These are phyloP conservation scores for Heliconius eleuchia DNA, from an alignment of 1,140 invertebrate species.

Conservation along the genomic window DNA sequence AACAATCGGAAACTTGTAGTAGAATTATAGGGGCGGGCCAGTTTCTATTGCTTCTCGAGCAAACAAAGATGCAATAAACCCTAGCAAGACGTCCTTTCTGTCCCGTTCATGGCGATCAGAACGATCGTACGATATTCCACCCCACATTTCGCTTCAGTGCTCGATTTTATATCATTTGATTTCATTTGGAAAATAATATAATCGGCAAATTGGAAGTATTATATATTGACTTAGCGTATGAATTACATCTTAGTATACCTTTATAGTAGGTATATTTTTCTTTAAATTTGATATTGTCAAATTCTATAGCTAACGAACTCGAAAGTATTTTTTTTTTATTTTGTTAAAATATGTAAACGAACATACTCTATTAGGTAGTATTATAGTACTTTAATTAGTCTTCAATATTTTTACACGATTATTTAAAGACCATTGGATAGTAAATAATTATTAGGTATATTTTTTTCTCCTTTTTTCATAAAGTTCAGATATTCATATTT, in stretches of 20 bases:
- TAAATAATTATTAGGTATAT: neutral
- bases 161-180: constrained; percentile 4
- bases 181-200: neutral
- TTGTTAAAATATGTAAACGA: neutral
- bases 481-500: neutral
- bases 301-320: no score
- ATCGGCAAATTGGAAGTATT: neutral
- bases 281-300: no score
- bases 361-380: neutral
- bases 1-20: constrained; percentile 64
- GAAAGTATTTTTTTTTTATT: neutral
- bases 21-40: constrained; percentile 51
- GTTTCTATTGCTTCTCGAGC: constrained; percentile 58
- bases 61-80: constrained; percentile 75
- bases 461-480: neutral
- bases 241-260: neutral
- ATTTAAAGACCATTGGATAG: neutral
- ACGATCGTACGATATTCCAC: neutral
- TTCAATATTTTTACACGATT: neutral
- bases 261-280: no score
- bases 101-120: neutral
- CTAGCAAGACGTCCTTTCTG: constrained; percentile 46
- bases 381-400: neutral
- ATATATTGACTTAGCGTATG: neutral
- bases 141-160: neutral